Evolutionary conservation across 2,888 invertebrate genomes (phyloP), one percentile per base, ranked within the genome.

Genomic region (Drosophila niveifrons): DNA sequence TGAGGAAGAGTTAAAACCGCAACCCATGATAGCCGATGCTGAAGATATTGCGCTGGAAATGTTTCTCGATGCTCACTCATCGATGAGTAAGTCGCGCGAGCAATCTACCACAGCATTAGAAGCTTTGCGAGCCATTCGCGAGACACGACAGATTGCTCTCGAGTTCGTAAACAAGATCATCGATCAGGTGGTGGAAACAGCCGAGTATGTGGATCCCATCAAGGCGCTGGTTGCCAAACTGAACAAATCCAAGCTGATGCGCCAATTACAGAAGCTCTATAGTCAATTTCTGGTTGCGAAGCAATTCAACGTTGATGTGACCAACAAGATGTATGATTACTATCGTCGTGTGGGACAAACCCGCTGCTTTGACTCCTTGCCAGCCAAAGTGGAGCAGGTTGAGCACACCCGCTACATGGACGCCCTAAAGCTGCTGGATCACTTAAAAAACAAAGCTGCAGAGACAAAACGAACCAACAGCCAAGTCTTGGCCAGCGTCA

Each of bases 301-400:
- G 17, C 13, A 46, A 0, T 65, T 13, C 15, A 79, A 80, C 11
- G 1, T 0, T 0, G 48, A 34, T 8, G 3, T 70, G 1, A 44
- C 13, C 13, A 28, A 13, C 2, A 79, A 80, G 28, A 56, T 71
- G 50, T 59, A 8, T 8, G 79, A 79, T 0, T 73, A 71, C n/a
- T 75, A 53, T 39, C 75, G 76, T 1, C 75, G 78, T 3, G 8
- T 41, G 1, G 71, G 75, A 0, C 63, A 66, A 23, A 4, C 13
- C 2, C 64, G 75, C 4, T 9, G 29, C 18, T 70, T 62, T 6
- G 46, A 70, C 0, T 0, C 0, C 1, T 11, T 79, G 55, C n/a
- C 68, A 0, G 1, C 10, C 0, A 0, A n/a, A 0, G 43, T 34
- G 7, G 48, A 51, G 0, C 0, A 1, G 0, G 0, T 3, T 0